phyloP scores from a whole-genome alignment of 2,797 vertebrate genomes.

The Menidia menidia region DNA sequence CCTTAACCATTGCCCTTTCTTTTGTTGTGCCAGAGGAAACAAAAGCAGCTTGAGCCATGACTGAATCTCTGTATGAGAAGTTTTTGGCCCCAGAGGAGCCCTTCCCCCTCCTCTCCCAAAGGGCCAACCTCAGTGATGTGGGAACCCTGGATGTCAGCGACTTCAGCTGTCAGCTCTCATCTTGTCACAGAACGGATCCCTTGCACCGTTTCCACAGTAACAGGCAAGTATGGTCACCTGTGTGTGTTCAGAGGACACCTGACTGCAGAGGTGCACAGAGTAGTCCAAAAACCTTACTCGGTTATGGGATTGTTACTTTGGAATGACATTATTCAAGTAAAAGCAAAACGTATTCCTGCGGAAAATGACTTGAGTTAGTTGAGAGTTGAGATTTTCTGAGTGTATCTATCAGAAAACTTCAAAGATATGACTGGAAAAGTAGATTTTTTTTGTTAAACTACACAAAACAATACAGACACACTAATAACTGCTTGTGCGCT shows the following conservation, averaged over 20 bases:
- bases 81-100: conserved; percentile 95
- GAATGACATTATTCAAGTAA: too few relatives aligned
- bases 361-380: too few relatives aligned
- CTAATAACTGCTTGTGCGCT: too few relatives aligned
- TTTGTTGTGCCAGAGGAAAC: conserved; percentile 23
- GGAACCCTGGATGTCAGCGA: conserved; percentile 94
- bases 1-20: background rate
- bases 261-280: background rate
- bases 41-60: conserved; percentile 71
- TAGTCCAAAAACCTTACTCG: too few relatives aligned
- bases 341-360: too few relatives aligned
- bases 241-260: background rate
- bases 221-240: conserved; percentile 77
- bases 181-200: conserved; percentile 95
- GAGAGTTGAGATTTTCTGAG: too few relatives aligned
- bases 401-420: too few relatives aligned
- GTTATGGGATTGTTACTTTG: too few relatives aligned
- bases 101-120: conserved; percentile 90
- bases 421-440: too few relatives aligned
- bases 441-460: too few relatives aligned
- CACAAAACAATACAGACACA: too few relatives aligned
- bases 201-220: conserved; percentile 95
- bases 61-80: conserved; percentile 92
- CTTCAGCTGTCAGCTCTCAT: conserved; percentile 95
- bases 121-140: conserved; percentile 91